phyloP scores from a whole-genome alignment of 2,888 invertebrate genomes.

The Mesorhabditis sp. region DNA sequence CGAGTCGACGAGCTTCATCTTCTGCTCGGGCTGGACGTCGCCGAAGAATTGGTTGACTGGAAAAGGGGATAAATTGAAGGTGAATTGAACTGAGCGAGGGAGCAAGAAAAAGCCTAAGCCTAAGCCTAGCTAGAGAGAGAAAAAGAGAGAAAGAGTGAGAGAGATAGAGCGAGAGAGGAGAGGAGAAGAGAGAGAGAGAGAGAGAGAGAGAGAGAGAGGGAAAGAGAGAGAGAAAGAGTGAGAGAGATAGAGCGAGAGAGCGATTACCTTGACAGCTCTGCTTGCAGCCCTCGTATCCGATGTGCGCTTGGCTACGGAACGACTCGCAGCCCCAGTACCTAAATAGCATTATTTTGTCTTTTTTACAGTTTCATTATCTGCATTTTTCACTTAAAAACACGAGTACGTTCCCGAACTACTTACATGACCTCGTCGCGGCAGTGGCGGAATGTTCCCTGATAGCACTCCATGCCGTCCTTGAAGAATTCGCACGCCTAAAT shows the following conservation, averaged over 20 bases:
- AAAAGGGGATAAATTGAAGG: too few relatives aligned
- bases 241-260: too few relatives aligned
- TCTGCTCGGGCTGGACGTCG: too few relatives aligned
- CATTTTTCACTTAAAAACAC: not conserved
- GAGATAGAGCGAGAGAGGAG: too few relatives aligned
- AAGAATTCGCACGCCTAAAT: not conserved
- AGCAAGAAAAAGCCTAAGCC: too few relatives aligned
- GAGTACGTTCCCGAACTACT: not conserved
- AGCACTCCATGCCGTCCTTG: not conserved
- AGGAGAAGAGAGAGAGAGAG: too few relatives aligned
- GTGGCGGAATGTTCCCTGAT: not conserved
- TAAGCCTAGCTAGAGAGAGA: too few relatives aligned
- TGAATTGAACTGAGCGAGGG: too few relatives aligned
- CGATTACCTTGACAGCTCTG: not conserved
- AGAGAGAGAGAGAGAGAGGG: too few relatives aligned
- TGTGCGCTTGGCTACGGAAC: not conserved
- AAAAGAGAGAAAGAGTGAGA: too few relatives aligned
- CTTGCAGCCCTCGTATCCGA: not conserved
- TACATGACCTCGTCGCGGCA: conserved; percentile 6
- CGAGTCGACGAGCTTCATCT: conserved; percentile 1
- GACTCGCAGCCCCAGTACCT: conserved; percentile 2
- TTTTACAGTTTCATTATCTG: not conserved
- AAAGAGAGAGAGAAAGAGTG: too few relatives aligned
- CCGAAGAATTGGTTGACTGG: not conserved
- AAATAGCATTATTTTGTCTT: too few relatives aligned